Evolutionary conservation across 2,888 invertebrate genomes (phyloP), one percentile per base, ranked within the genome.

Genomic region (Amiota minor): DNA sequence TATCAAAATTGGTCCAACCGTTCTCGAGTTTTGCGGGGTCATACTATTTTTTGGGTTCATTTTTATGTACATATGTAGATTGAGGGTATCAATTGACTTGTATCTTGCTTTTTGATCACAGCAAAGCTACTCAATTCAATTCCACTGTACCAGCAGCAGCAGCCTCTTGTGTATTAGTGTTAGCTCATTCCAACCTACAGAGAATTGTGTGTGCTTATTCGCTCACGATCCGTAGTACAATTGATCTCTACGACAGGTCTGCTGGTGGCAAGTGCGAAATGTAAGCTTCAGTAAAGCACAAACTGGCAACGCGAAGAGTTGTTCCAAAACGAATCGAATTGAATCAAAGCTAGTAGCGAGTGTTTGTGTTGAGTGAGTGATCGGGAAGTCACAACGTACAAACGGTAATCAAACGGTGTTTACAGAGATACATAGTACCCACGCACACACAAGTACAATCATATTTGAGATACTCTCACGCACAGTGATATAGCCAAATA

Each of bases 231-330:
- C 6, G 35, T 35, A 35, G 35, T 35, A 35, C 35, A 35, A 35
- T 35, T 35, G 35, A 35, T 35, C 35, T 35, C 35, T 8, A 35
- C 35, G 18, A 56, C 56, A 56, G 78, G 72, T 76, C 74, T 72
- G 76, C 35, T 81, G 71, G 77, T 73, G 77, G 85, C 86, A 86
- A 83, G 86, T 86, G 86, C 83, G 78, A 84, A 84, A 78, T 75
- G 72, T 75, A 77, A 78, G 75, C 74, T 77, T 78, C 80, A 85
- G 86, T 87, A 86, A 79, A 80, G 77, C 81, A 83, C 78, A 79
- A 79, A 80, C 86, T 76, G 83, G 78, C 83, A 84, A 82, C 85
- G 85, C 79, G 79, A 76, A 80, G 64, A 55, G 23, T 35, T 35
- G 35, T 23, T 64, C 81, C 74, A 35, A 35, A 35, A 35, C 35